Base-by-base conservation (phyloP, 1,140 invertebrate species). In the Magallana ariakensis region DNA sequence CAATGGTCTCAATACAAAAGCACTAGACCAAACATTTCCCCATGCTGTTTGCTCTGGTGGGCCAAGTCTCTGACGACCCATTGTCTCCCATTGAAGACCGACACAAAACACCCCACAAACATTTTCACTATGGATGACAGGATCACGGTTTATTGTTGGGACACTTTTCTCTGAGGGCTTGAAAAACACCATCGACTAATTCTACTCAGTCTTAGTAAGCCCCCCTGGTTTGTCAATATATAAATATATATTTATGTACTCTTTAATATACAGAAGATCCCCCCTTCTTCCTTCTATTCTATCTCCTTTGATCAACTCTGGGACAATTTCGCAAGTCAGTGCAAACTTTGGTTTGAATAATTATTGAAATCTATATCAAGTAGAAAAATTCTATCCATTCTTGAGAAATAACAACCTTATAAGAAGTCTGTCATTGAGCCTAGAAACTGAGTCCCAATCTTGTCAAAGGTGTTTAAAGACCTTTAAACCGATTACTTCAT, bases 261-360 rank as follows among this genome's bases (percentile, higher is more conserved):
- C 11, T 75, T 75, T 13, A 75, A 22, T 22, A 70, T 75, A 26
- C 11, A 26, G 66, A 26, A 46, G 33, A 46, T 46, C 66, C 66
- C 19, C 33, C 33, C 33, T 46, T 46, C 33, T 46, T 7, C 22
- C 15, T 26, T 75, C 66, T 75, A 75, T 10, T 13, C 6, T 11
- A 46, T 46, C 33, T 46, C 33, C 2, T 26, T 75, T 75, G 11
- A 75, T 26, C 66, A 75, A 26, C 66, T 75, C 66, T 26, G 6
- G 66, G 66, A 75, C 66, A 10, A 5, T 10, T 22, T 19, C 22
- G 22, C 66, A 26, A 75, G 66, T 26, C 66, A 11, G 22, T 26
- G 66, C 66, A 75, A 75, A 75, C 66, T 75, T 75, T 75, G 66
- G 66, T 75, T 26, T 75, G 66, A 75, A 26, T 75, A 75, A 75